phyloP scores from a whole-genome alignment of 2,888 invertebrate species.

The Lasius fuliginosus region DNA sequence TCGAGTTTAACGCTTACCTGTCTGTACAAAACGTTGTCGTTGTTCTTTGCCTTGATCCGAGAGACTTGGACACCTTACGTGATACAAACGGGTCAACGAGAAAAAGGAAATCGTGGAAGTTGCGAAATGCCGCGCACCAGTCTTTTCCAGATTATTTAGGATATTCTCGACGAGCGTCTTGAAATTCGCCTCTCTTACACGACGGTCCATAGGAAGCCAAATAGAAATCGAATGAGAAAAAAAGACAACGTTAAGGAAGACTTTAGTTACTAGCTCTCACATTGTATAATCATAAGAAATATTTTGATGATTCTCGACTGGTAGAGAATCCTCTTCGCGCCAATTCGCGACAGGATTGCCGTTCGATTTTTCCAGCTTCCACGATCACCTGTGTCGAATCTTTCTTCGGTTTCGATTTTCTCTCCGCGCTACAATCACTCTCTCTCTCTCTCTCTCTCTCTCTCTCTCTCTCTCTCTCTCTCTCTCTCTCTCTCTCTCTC shows the following conservation, averaged over 20 bases:
- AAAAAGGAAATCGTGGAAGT: conserved; percentile 23
- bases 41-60: conserved; percentile 17
- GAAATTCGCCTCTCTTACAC: conserved; percentile 13
- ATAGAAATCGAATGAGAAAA: conserved; percentile 36
- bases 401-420: neutral
- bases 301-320: conserved; percentile 38
- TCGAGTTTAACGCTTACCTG: conserved; percentile 19
- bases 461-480: neutral
- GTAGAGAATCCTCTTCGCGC: conserved; percentile 16
- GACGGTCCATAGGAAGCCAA: conserved; percentile 33
- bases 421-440: neutral
- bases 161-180: neutral
- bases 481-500: neutral
- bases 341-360: conserved; percentile 4
- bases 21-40: conserved; percentile 15
- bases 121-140: conserved; percentile 2
- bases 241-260: conserved; percentile 65
- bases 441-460: neutral
- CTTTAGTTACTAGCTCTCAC: conserved; percentile 60
- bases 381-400: conserved; percentile 2
- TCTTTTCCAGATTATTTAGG: neutral
- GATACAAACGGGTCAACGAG: conserved; percentile 3
- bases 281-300: conserved; percentile 12
- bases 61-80: neutral
- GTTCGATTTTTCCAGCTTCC: conserved; percentile 20